A percentile compares a stretch with the other conserved stretches of the same genome.
Conservation (phyloP, 53 echinoderm and acorn worm genomes). For the Astropecten irregularis region DNA sequence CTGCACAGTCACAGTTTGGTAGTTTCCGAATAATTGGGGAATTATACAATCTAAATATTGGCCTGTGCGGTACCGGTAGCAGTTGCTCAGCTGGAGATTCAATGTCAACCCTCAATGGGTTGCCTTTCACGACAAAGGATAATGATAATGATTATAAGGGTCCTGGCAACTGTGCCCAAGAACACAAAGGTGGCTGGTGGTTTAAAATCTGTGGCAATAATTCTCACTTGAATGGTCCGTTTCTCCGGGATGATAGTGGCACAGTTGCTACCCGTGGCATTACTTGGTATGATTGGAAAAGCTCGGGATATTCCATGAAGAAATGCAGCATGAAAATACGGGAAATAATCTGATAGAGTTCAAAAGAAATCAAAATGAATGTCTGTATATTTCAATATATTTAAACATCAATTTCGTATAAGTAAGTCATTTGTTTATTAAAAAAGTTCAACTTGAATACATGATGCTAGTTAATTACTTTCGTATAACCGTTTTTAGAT, state of each 20-base stretch:
- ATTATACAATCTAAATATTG: constrained; percentile 54
- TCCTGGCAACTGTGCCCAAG: constrained; percentile 47
- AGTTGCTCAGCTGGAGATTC: constrained; percentile 55
- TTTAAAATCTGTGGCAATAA: constrained; percentile 36
- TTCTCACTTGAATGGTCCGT: constrained; percentile 49
- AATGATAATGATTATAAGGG: constrained; percentile 57
- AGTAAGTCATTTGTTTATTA: too few relatives aligned
- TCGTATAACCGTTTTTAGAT: too few relatives aligned
- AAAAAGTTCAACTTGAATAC: too few relatives aligned
- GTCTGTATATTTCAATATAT: too few relatives aligned
- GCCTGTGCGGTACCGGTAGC: constrained; percentile 55
- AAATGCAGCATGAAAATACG: constrained; percentile 3
- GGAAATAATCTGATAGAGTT: too few relatives aligned
- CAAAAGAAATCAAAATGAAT: too few relatives aligned
- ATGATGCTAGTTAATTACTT: too few relatives aligned
- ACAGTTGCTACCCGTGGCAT: not conserved
- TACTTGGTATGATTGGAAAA: constrained; percentile 1
- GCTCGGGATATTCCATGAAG: not conserved
- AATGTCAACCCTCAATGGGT: constrained; percentile 41
- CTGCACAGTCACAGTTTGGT: constrained; percentile 54
- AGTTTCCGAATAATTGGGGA: constrained; percentile 52
- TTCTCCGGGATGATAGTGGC: not conserved
- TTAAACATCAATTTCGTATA: too few relatives aligned
- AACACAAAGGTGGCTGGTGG: constrained; percentile 65
- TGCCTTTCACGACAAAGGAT: constrained; percentile 52